Evolutionary conservation across 53 echinoderm and acorn worm genomes (phyloP).

Genomic region (Zoroaster sp.): DNA sequence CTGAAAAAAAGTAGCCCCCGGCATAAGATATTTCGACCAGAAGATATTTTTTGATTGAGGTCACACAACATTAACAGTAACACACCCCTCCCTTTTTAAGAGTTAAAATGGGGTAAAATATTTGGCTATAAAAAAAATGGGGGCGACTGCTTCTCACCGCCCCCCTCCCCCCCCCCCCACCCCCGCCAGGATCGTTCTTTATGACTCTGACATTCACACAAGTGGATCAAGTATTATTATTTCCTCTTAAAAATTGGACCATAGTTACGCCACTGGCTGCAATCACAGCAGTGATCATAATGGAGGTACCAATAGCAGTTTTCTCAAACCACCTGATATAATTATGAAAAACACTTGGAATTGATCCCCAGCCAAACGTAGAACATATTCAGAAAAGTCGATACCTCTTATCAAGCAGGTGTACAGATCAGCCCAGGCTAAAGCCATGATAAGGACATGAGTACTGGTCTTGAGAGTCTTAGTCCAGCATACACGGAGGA

Average conservation of each 20-base stretch:
- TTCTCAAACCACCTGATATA: neutral
- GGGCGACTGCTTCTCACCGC: too few species aligned
- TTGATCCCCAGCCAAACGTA: neutral
- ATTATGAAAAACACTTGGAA: neutral
- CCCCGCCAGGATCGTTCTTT: too few species aligned
- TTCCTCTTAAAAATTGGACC: too few species aligned
- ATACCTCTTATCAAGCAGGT: neutral
- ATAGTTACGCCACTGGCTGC: neutral
- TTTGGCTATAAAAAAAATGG: too few species aligned
- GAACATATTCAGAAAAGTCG: neutral
- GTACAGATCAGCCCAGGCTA: constrained; percentile 55
- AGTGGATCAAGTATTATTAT: too few species aligned
- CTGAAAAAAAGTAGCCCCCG: neutral
- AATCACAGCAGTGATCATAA: neutral
- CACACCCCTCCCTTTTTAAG: too few species aligned
- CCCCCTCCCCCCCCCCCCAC: too few species aligned
- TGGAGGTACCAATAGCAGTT: neutral
- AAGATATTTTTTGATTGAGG: too few species aligned
- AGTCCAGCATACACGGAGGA: constrained; percentile 34
- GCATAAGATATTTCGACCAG: neutral
- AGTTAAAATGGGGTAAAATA: too few species aligned
- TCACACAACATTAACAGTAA: too few species aligned
- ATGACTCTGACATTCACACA: too few species aligned
- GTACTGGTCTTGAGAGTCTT: constrained; percentile 45
- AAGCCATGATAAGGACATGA: constrained; percentile 39